Evolutionary conservation across 2,888 invertebrate genomes (phyloP).

Genomic region (Ypsolopha sequella): DNA sequence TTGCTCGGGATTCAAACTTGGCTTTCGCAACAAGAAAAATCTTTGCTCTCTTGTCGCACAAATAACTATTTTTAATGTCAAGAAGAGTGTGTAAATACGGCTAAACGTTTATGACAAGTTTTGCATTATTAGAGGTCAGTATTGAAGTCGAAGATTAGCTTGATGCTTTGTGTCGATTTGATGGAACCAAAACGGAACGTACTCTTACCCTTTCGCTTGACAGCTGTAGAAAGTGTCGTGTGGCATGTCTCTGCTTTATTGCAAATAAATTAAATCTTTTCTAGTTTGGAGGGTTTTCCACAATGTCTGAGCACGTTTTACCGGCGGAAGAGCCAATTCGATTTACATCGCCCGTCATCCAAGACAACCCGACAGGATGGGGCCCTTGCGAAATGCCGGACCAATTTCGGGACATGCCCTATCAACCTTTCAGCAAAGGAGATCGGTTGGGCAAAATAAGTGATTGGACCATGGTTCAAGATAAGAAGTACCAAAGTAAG

Average conservation of each 20-base stretch:
- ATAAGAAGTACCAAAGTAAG: constrained; percentile 94
- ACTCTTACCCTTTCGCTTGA: constrained; percentile 8
- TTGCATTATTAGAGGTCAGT: too few species aligned
- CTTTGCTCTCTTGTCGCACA: too few species aligned
- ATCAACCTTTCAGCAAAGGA: constrained; percentile 99
- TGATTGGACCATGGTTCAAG: constrained; percentile 98
- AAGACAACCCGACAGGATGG: constrained; percentile 94
- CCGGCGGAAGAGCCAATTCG: constrained; percentile 73
- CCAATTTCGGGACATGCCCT: constrained; percentile 96
- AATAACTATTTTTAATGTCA: too few species aligned
- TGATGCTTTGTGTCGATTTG: too few species aligned
- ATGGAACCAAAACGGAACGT: too few species aligned
- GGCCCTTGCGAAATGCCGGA: constrained; percentile 96
- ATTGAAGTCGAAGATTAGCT: too few species aligned
- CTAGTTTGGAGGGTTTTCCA: constrained; percentile 12
- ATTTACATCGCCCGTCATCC: constrained; percentile 81
- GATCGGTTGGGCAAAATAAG: constrained; percentile 98
- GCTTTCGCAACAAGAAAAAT: too few species aligned
- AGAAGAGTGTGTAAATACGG: too few species aligned
- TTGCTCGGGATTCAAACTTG: too few species aligned
- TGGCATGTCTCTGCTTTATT: constrained; percentile 32
- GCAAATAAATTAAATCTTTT: constrained; percentile 14
- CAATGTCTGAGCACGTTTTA: constrained; percentile 62
- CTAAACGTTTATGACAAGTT: too few species aligned
- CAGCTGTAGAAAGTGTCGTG: constrained; percentile 31